Evolutionary conservation across 2,113 vertebrate genomes (phyloP).

Genomic region (Parus major): DNA sequence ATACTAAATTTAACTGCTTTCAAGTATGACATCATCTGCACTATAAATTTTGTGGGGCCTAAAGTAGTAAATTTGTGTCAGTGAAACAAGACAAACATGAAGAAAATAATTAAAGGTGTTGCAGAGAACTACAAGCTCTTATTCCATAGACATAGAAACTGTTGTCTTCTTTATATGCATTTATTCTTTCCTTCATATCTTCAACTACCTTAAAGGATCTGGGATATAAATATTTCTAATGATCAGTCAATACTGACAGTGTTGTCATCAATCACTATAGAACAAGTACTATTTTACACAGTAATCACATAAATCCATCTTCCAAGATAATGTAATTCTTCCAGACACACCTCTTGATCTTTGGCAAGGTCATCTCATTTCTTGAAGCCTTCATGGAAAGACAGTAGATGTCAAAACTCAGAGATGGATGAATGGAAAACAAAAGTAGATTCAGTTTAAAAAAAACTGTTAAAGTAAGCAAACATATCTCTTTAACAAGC

Average conservation of each 20-base stretch:
- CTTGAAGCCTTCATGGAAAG: slow-evolving; percentile 25
- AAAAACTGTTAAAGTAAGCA: not conserved
- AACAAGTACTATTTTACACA: slow-evolving; percentile 69
- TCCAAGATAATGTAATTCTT: slow-evolving; percentile 72
- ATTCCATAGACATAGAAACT: not conserved
- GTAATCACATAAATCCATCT: slow-evolving; percentile 72
- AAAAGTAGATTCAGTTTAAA: not conserved
- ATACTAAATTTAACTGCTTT: not conserved
- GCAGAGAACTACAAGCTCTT: not conserved
- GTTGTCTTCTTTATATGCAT: not conserved
- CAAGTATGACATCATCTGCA: not conserved
- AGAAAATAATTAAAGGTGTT: slow-evolving; percentile 35
- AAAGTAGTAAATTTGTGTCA: not conserved
- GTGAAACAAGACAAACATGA: not conserved
- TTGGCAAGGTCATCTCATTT: slow-evolving; percentile 68
- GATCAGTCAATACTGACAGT: slow-evolving; percentile 71
- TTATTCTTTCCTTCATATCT: slow-evolving; percentile 56
- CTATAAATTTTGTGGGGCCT: not conserved
- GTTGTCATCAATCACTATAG: slow-evolving; percentile 69
- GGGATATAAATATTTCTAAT: slow-evolving; percentile 76
- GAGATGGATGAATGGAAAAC: slow-evolving; percentile 32
- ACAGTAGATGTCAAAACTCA: slow-evolving; percentile 45
- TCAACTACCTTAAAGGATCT: slow-evolving; percentile 52
- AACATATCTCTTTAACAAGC: not conserved
- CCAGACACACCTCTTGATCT: slow-evolving; percentile 68